A percentile compares a stretch with the other conserved stretches of the same genome.
Evolutionary conservation across 2,888 invertebrate species (phyloP).

Genomic region (Hemicrepidius hirtus): DNA sequence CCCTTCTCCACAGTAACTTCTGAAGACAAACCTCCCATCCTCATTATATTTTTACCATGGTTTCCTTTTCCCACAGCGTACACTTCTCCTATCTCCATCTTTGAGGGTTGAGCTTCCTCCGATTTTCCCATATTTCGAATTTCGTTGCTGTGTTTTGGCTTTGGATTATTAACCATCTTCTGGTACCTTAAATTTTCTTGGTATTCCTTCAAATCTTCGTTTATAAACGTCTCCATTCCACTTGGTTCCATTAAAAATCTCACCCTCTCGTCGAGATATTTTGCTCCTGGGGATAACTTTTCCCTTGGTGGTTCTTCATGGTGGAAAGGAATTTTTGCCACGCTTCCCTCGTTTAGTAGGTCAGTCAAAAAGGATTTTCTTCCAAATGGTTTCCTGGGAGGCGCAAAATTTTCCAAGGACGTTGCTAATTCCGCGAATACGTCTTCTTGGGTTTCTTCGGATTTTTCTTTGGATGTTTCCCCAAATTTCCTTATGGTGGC

Average conservation of each 20-base stretch:
- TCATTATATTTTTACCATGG: too few relatives aligned
- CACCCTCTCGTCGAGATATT: slow-evolving; percentile 29
- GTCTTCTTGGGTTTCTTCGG: not conserved
- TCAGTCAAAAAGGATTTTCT: not conserved
- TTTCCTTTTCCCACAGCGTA: too few relatives aligned
- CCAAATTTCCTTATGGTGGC: slow-evolving; percentile 43
- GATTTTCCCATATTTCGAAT: too few relatives aligned
- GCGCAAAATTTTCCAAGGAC: slow-evolving; percentile 31
- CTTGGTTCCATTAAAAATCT: slow-evolving; percentile 23
- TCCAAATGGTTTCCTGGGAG: not conserved
- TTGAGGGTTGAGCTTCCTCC: too few relatives aligned
- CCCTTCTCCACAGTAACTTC: too few relatives aligned
- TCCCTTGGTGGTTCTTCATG: slow-evolving; percentile 15
- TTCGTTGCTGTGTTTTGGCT: too few relatives aligned
- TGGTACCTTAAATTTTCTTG: not conserved
- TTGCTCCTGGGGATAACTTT: slow-evolving; percentile 2
- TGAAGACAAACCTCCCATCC: too few relatives aligned
- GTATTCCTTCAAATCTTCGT: slow-evolving; percentile 3
- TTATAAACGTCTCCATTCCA: not conserved
- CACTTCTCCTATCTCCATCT: too few relatives aligned
- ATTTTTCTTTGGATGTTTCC: slow-evolving; percentile 59
- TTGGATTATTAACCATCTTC: not conserved
- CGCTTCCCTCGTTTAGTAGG: too few relatives aligned
- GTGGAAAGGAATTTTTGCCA: too few relatives aligned
- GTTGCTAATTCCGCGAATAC: not conserved